Conservation (phyloP, 1,140 invertebrate species). For the Diorhabda elongata region DNA sequence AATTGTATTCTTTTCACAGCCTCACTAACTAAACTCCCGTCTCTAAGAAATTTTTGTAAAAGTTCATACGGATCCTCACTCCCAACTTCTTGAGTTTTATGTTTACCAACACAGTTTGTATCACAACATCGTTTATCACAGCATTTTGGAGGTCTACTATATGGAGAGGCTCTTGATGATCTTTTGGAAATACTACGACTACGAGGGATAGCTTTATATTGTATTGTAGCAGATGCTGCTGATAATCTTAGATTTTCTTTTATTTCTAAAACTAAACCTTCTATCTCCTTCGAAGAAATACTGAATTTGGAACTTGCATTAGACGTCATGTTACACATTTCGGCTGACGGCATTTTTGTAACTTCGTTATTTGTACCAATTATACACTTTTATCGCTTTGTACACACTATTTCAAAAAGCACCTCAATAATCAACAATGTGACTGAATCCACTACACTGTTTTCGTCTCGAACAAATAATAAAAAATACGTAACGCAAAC, state of each 20-base stretch:
- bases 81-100: slow-evolving; percentile 38
- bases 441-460: neutral
- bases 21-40: slow-evolving; percentile 67
- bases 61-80: slow-evolving; percentile 63
- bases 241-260: slow-evolving; percentile 64
- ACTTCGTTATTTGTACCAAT: slow-evolving; percentile 3
- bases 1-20: slow-evolving; percentile 62
- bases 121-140: slow-evolving; percentile 48
- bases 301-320: slow-evolving; percentile 34
- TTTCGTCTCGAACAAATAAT: neutral
- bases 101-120: slow-evolving; percentile 42
- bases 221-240: slow-evolving; percentile 38
- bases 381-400: slow-evolving; percentile 8
- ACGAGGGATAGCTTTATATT: slow-evolving; percentile 40
- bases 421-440: slow-evolving; percentile 17
- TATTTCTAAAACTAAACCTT: slow-evolving; percentile 65
- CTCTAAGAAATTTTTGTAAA: slow-evolving; percentile 58
- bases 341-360: slow-evolving; percentile 43
- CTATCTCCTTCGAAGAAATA: slow-evolving; percentile 50
- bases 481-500: slow-evolving; percentile 5
- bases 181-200: slow-evolving; percentile 41
- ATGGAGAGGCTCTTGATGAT: slow-evolving; percentile 57
- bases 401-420: slow-evolving; percentile 28
- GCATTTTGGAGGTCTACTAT: slow-evolving; percentile 51
- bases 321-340: slow-evolving; percentile 35